Evolutionary conservation across 2,888 invertebrate genomes (phyloP).

Genomic region (Ferdinandea cuprea): DNA sequence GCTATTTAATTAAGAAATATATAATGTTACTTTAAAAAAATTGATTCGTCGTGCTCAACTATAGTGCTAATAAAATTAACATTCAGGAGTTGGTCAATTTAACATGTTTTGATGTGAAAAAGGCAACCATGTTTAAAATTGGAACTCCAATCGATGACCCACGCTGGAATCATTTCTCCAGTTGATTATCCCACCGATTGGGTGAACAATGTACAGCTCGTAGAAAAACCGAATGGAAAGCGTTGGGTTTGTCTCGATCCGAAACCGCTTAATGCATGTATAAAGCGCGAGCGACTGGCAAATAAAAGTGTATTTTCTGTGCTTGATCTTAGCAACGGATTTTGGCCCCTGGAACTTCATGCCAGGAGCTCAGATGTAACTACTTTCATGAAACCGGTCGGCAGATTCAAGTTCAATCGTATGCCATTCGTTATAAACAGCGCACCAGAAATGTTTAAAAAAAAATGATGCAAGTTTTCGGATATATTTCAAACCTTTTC

Average conservation of each 20-base stretch:
- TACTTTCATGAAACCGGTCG: conserved; percentile 75
- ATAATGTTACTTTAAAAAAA: conserved; percentile 16
- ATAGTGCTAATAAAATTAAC: conserved; percentile 64
- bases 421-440: conserved; percentile 78
- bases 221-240: conserved; percentile 67
- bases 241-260: conserved; percentile 78
- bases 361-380: conserved; percentile 67
- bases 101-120: conserved; percentile 30
- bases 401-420: conserved; percentile 76
- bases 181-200: conserved; percentile 63
- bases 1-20: conserved; percentile 35
- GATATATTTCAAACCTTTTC: conserved; percentile 77
- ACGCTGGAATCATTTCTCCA: conserved; percentile 62
- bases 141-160: conserved; percentile 50
- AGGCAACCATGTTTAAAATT: conserved; percentile 29
- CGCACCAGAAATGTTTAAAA: conserved; percentile 78
- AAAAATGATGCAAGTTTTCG: conserved; percentile 76
- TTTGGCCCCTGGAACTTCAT: conserved; percentile 73
- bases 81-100: conserved; percentile 32
- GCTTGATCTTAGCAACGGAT: conserved; percentile 26
- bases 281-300: conserved; percentile 63
- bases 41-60: conserved; percentile 59
- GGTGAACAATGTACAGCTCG: conserved; percentile 62
- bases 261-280: conserved; percentile 65
- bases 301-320: conserved; percentile 19